Base-by-base conservation (phyloP, 1,140 invertebrate genomes). In the Andricus grossulariae region DNA sequence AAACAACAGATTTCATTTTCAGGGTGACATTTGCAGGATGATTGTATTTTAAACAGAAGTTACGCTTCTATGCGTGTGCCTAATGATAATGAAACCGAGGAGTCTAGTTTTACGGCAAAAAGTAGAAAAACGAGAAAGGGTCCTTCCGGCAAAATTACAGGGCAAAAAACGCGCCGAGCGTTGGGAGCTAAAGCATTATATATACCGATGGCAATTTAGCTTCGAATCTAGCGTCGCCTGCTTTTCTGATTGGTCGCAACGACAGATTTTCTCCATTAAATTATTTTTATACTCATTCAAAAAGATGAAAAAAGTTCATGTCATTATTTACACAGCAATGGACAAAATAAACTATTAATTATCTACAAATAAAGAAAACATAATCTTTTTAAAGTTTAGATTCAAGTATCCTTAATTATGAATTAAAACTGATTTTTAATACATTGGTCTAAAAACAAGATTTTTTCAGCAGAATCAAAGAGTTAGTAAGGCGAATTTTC, bases 51-150 rank as follows among this genome's bases (percentile, higher is more conserved):
- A 66, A 66, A 39, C 13, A 66, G 57, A 66, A 66, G 25, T 66
- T 66, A 16, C 15, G 13, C 39, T 66, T 25, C 32, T 39, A 66
- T 66, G 32, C 25, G 57, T 66, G 60, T 66, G 13, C 16, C 15
- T 66, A 66, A 39, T 66, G 60, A 45, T 66, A 66, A 66, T 66
- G 60, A 32, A 66, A 66, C 60, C n/a, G 60, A 66, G 32, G 60
- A 45, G 57, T 39, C 25, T 66, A 66, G 60, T 66, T 66, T 66
- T 66, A 66, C 60, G 60, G 39, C 60, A 66, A 66, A 66, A 66
- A 66, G 60, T 66, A 66, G 60, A 66, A 66, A 66, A 66, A 66
- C 39, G 11, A 66, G 15, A 66, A 66, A 66, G 32, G 25, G 60
- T 66, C 60, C 45, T 39, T 66, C 60, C 32, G 60, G 60, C 32